phyloP scores from a whole-genome alignment of 2,888 invertebrate species.

The Danaus chrysippus region DNA sequence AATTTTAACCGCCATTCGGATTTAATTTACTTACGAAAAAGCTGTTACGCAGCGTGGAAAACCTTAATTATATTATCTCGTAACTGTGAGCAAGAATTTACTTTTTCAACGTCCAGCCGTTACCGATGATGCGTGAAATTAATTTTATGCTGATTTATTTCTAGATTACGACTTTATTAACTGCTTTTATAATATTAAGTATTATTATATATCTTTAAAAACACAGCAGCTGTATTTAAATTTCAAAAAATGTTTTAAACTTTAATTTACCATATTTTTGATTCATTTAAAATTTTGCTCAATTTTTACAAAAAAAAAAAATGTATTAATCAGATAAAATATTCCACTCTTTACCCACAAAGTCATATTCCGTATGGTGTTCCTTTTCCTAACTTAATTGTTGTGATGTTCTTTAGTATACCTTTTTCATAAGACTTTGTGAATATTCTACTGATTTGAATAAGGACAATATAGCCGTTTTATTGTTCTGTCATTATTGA shows the following conservation, averaged over 20 bases:
- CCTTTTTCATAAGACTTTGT: too few relatives aligned
- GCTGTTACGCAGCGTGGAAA: conserved; percentile 18
- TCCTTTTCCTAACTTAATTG: too few relatives aligned
- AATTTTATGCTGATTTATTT: conserved; percentile 33
- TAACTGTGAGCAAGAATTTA: conserved; percentile 21
- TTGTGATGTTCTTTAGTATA: too few relatives aligned
- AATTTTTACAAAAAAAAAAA: too few relatives aligned
- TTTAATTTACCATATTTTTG: too few relatives aligned
- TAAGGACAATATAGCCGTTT: too few relatives aligned
- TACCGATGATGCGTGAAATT: conserved; percentile 37
- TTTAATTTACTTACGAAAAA: conserved; percentile 30
- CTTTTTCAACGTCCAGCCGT: conserved; percentile 22
- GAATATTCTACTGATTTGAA: too few relatives aligned
- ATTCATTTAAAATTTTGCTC: too few relatives aligned
- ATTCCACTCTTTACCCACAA: too few relatives aligned
- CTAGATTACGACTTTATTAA: conserved; percentile 21
- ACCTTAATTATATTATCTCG: conserved; percentile 21
- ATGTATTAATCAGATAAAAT: too few relatives aligned
- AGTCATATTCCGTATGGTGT: too few relatives aligned
- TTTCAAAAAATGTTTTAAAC: neutral
- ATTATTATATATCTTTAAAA: neutral
- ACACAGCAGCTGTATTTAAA: neutral
- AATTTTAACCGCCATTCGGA: conserved; percentile 28
- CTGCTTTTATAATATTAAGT: neutral
- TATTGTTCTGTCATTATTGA: too few relatives aligned